Percentiles rank a stretch among this genome's conserved stretches.
phyloP scores from a whole-genome alignment of 2,113 vertebrate species.

The Pogona vitticeps region DNA sequence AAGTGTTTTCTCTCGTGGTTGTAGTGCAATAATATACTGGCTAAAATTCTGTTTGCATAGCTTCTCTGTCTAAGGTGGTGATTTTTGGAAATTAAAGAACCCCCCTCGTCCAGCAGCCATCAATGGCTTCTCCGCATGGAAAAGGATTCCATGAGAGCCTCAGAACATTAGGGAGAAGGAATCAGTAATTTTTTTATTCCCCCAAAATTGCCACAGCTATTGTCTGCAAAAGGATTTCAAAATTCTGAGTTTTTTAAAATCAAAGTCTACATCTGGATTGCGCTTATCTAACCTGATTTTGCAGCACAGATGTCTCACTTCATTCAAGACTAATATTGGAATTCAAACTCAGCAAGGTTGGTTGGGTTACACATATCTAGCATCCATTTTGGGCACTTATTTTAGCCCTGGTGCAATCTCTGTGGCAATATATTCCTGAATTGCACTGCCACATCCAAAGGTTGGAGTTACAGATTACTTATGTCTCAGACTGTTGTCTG shows the following conservation, averaged over 20 bases:
- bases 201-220: no score
- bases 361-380: not conserved
- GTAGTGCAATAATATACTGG: not conserved
- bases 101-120: no score
- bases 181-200: no score
- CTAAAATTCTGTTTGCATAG: no score
- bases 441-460: not conserved
- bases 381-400: not conserved
- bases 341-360: not conserved
- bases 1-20: not conserved
- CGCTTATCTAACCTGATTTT: not conserved
- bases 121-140: no score
- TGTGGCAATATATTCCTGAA: not conserved
- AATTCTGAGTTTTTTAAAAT: not conserved
- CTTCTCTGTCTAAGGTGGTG: no score
- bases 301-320: not conserved
- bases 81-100: no score
- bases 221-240: not conserved
- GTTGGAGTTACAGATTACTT: not conserved
- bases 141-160: no score
- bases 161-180: no score
- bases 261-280: not conserved
- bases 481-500: not conserved
- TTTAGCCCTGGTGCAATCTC: not conserved
- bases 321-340: no score